Evolutionary conservation across 2,797 vertebrate species (phyloP).

Genomic region (Zonotrichia albicollis): DNA sequence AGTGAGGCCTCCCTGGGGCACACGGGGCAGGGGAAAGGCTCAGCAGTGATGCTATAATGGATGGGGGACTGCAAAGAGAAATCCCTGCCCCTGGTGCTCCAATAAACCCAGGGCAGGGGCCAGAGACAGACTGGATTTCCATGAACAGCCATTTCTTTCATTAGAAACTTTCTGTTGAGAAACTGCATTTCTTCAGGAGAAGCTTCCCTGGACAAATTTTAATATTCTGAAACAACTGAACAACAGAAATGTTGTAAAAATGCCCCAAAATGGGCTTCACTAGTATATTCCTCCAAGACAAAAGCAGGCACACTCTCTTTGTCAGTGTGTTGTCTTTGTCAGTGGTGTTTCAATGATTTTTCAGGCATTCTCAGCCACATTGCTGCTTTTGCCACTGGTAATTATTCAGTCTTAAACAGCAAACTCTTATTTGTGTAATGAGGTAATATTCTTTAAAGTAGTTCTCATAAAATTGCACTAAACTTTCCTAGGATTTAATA

Average conservation of each 20-base stretch:
- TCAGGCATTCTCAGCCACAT: background rate
- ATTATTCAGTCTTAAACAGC: background rate
- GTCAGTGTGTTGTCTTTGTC: background rate
- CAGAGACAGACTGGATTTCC: background rate
- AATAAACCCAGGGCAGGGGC: background rate
- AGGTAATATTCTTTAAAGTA: background rate
- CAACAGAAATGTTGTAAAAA: background rate
- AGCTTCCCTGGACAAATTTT: background rate
- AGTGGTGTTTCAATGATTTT: background rate
- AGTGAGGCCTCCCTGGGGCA: fast-evolving
- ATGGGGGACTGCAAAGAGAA: background rate
- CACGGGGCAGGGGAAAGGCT: background rate
- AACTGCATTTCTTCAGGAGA: background rate
- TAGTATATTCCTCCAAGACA: background rate
- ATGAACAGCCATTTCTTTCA: background rate
- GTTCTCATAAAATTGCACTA: background rate
- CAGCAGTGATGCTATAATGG: background rate
- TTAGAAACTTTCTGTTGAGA: background rate
- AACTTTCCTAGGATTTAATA: background rate
- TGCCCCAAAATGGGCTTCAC: background rate
- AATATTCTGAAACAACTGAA: background rate
- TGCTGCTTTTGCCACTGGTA: background rate
- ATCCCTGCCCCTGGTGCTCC: background rate
- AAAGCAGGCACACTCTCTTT: background rate
- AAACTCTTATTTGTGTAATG: background rate